phyloP scores from a whole-genome alignment of 2,113 vertebrate genomes.

The Ochotona princeps region DNA sequence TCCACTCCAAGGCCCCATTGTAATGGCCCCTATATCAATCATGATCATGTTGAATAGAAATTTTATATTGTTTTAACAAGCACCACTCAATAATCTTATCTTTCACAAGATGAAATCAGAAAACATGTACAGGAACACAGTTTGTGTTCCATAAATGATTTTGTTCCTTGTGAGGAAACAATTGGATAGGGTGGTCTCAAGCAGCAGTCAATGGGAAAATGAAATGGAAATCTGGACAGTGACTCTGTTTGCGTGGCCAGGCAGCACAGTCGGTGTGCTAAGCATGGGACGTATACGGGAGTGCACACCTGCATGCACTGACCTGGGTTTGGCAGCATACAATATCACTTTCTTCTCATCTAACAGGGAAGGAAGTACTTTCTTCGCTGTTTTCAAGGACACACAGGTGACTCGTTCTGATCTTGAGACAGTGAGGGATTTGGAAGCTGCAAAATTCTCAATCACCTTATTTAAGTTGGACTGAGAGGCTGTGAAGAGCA shows the following conservation, averaged over 20 bases:
- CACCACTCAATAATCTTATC: neutral
- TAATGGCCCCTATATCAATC: neutral
- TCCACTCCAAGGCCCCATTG: too few relatives aligned
- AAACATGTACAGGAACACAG: neutral
- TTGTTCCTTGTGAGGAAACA: neutral
- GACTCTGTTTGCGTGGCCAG: neutral
- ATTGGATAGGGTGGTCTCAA: neutral
- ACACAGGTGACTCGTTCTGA: neutral
- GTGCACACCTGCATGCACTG: neutral
- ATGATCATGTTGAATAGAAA: too few relatives aligned
- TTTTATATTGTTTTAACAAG: too few relatives aligned
- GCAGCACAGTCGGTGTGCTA: neutral
- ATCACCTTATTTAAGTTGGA: neutral
- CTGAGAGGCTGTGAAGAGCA: too few relatives aligned
- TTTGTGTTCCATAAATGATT: neutral
- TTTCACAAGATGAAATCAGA: neutral
- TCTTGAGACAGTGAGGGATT: neutral
- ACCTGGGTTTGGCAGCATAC: neutral
- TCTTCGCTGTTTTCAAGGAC: neutral
- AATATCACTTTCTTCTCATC: neutral
- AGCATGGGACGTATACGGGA: neutral
- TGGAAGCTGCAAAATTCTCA: neutral
- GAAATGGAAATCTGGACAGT: neutral
- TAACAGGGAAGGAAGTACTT: neutral
- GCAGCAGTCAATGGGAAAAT: neutral